These are phyloP conservation scores for Girardinus metallicus DNA, from an alignment of 2,797 vertebrate genomes.

Conservation along the genomic window DNA sequence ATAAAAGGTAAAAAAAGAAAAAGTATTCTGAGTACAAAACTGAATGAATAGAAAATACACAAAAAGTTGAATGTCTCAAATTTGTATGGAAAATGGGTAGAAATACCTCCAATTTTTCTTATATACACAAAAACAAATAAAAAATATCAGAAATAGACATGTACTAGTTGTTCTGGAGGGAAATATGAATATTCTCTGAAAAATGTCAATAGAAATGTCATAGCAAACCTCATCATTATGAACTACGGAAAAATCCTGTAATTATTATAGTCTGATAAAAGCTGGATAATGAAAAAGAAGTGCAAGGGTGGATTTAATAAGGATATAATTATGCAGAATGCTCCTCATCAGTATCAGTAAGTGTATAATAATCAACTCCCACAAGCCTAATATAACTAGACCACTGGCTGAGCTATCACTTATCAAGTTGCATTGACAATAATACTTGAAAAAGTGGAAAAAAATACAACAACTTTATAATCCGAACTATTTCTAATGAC, in stretches of 20 bases:
- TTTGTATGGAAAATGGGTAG: background rate
- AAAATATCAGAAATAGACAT: background rate
- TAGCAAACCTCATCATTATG: background rate
- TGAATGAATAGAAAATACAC: background rate
- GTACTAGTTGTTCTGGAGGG: background rate
- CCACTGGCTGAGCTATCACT: background rate
- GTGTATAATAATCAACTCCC: background rate
- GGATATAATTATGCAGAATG: background rate
- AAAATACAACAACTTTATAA: background rate
- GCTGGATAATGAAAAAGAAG: background rate
- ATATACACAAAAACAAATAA: background rate
- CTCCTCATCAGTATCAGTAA: constrained; percentile 8
- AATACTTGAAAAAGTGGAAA: background rate
- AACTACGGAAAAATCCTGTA: background rate
- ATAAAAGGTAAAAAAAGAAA: constrained; percentile 1
- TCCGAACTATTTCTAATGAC: background rate
- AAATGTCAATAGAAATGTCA: constrained; percentile 1
- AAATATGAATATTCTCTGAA: background rate
- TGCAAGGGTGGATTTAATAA: background rate
- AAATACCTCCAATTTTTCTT: background rate
- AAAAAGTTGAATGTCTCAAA: background rate
- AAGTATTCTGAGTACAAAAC: constrained; percentile 1
- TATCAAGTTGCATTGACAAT: constrained; percentile 1
- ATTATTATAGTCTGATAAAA: background rate
- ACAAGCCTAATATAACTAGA: background rate